Evolutionary conservation across 2,113 vertebrate species (phyloP).

Genomic region (Larimichthys polyactis): DNA sequence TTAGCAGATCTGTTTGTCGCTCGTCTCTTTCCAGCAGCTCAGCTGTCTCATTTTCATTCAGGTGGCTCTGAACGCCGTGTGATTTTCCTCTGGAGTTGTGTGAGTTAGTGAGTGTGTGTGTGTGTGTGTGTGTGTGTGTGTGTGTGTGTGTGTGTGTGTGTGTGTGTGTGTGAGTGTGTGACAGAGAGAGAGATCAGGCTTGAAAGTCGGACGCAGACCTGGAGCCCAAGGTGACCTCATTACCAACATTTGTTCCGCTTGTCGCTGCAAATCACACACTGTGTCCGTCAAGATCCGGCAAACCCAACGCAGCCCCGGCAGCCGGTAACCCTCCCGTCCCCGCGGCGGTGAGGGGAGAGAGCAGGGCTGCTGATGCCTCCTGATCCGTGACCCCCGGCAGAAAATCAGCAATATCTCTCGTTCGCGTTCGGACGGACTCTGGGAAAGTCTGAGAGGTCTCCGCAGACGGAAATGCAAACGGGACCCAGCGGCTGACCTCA

Average conservation of each 20-base stretch:
- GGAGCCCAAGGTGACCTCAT: constrained; percentile 94
- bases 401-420: constrained; percentile 34
- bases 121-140: no score
- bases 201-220: constrained; percentile 79
- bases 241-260: constrained; percentile 92
- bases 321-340: constrained; percentile 65
- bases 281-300: constrained; percentile 87
- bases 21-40: constrained; percentile 5
- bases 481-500: constrained; percentile 44
- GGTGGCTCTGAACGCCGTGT: background rate
- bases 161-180: background rate
- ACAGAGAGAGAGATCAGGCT: constrained; percentile 35
- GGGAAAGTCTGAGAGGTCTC: constrained; percentile 19
- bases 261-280: constrained; percentile 90
- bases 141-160: constrained; percentile 8
- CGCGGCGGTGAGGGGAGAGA: constrained; percentile 20
- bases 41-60: constrained; percentile 26
- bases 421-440: background rate
- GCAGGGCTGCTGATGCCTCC: constrained; percentile 77
- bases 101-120: no score
- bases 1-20: background rate
- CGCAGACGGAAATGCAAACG: constrained; percentile 6
- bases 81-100: no score
- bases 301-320: constrained; percentile 59
- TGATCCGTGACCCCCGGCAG: constrained; percentile 58